Evolutionary conservation across 2,797 vertebrate species (phyloP).

Genomic region (Phalloptychus januarius): DNA sequence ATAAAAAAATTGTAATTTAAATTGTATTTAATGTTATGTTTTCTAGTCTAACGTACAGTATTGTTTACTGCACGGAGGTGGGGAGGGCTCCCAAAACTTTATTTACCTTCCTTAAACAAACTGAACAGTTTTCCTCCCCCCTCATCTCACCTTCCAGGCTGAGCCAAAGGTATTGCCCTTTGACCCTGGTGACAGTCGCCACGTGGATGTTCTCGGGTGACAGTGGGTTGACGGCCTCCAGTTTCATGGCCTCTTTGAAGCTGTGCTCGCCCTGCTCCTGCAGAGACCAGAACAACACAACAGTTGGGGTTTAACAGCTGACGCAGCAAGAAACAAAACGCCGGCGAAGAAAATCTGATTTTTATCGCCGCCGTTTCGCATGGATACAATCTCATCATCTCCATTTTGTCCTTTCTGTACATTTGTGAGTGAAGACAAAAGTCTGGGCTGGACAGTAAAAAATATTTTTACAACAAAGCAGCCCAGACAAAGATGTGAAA

Average conservation of each 20-base stretch:
- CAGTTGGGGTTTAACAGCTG: neutral
- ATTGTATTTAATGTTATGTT: neutral
- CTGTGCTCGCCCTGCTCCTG: constrained; percentile 86
- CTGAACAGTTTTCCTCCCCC: constrained; percentile 8
- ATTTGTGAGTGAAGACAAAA: neutral
- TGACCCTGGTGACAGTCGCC: constrained; percentile 89
- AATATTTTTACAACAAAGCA: neutral
- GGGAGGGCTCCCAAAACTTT: neutral
- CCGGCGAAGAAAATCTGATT: neutral
- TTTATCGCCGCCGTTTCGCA: neutral
- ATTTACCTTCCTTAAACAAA: neutral
- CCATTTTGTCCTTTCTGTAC: neutral
- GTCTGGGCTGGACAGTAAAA: neutral
- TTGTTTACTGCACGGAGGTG: neutral
- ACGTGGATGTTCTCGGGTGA: constrained; percentile 93
- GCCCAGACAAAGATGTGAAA: neutral
- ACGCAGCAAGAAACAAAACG: neutral
- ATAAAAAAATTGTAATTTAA: neutral
- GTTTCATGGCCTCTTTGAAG: constrained; percentile 95
- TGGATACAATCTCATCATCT: neutral
- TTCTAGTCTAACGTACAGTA: neutral
- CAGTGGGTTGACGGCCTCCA: constrained; percentile 94
- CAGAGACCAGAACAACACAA: constrained; percentile 4
- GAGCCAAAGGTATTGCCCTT: constrained; percentile 93
- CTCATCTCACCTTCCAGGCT: constrained; percentile 89